Percentiles rank a stretch among this genome's conserved stretches.
Conservation (phyloP, 2,797 vertebrate genomes). For the Acanthiza pusilla region DNA sequence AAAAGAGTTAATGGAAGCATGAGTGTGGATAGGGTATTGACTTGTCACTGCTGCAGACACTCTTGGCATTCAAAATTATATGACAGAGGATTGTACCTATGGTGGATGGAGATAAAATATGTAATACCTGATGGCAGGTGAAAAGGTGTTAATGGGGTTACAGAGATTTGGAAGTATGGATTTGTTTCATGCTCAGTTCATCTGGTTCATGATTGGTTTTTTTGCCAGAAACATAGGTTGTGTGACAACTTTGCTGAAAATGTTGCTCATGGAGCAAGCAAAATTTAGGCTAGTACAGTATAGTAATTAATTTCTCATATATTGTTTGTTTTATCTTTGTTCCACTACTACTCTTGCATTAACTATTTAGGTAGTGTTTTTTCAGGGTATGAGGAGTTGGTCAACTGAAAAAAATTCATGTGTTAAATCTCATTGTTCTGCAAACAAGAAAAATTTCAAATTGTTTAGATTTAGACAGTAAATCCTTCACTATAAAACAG, state of each 20-base stretch:
- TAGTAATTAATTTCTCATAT: not conserved
- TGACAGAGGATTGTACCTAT: not conserved
- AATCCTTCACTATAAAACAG: not conserved
- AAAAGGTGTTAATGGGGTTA: not conserved
- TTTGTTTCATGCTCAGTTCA: not conserved
- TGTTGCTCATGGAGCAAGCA: accelerated
- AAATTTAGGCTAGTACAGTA: not conserved
- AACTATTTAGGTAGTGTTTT: not conserved
- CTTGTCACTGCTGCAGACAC: not conserved
- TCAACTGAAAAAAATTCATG: not conserved
- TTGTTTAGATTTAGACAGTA: not conserved
- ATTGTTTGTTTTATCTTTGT: not conserved
- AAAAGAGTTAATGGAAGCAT: not conserved
- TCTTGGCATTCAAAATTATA: not conserved
- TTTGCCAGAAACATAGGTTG: not conserved
- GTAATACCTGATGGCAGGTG: not conserved
- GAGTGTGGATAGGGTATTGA: not conserved
- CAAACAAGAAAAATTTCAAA: not conserved
- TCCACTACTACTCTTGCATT: not conserved
- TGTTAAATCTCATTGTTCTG: not conserved
- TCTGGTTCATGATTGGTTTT: not conserved
- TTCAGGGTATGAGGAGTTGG: not conserved
- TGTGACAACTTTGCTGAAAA: not conserved
- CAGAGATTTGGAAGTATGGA: not conserved
- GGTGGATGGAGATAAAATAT: not conserved